Evolutionary conservation across 2,888 invertebrate genomes (phyloP), one percentile per base, ranked within the genome.

Genomic region (Apamea anceps): DNA sequence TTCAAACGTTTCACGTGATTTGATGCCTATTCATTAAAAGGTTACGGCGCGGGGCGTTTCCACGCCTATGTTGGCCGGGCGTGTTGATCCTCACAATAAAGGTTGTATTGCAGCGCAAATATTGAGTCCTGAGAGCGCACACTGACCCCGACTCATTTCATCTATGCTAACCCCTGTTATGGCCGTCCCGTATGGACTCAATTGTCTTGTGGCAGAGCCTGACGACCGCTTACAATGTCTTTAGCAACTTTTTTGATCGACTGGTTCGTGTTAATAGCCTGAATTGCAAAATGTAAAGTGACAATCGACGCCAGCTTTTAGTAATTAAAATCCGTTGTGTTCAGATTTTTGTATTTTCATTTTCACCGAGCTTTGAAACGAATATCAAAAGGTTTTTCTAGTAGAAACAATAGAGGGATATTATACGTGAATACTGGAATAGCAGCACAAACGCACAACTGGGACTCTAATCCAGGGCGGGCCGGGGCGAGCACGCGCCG

Each of bases 21-120:
- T 90, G 90, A 89, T 83, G 81, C 82, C 86, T 91, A 90, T 92
- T 92, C 91, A 90, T 91, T 92, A 92, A 92, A 93, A 92, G 91
- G 91, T 92, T 91, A 92, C 89, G 77, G 86, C 85, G 86, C 84
- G 81, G 85, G 89, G 90, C 87, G 90, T 91, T 87, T 86, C 89
- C 90, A 90, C 90, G 91, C 90, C 93, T 93, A 92, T 92, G 91
- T 93, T 89, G 90, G 91, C 88, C 91, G 90, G 92, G 90, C 92
- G 91, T 94, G 94, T 94, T 94, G 94, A 94, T 95, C 94, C 93
- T 90, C 91, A 94, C 94, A 95, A 95, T 95, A 96, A 96, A 96
- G 93, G 93, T 92, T 93, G 94, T 95, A 95, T 95, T 95, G 94
- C 95, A 93, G 92, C 92, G 93, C 95, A 96, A 96, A 96, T 95